phyloP scores from a whole-genome alignment of 1,140 invertebrate genomes.

The Eupeodes corollae region DNA sequence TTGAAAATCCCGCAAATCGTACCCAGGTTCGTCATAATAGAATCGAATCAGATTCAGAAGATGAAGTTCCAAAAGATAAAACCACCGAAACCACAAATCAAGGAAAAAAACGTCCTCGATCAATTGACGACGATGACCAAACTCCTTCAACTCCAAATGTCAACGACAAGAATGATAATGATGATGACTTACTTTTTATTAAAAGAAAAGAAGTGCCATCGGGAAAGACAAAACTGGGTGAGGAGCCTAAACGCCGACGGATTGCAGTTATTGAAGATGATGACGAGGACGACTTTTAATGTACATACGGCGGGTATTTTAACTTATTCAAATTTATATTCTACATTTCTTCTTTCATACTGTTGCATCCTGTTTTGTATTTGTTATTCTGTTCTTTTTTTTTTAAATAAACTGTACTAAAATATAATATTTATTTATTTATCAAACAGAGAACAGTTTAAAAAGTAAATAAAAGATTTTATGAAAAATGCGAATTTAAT shows the following conservation, averaged over 20 bases:
- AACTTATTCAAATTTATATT: not conserved
- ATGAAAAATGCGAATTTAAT: too few species aligned
- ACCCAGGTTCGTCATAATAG: conserved; percentile 34
- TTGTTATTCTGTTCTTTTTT: too few species aligned
- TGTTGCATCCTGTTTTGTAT: too few species aligned
- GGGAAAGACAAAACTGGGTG: conserved; percentile 1
- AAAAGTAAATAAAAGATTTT: too few species aligned
- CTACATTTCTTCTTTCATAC: not conserved
- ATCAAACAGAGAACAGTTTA: too few species aligned
- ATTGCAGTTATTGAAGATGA: conserved; percentile 32
- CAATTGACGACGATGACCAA: conserved; percentile 1
- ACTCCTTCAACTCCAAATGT: conserved; percentile 15
- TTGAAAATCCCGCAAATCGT: conserved; percentile 12
- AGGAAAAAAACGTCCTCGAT: not conserved
- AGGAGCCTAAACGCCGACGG: conserved; percentile 29
- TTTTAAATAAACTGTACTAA: too few species aligned
- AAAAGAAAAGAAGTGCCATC: conserved; percentile 17
- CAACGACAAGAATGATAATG: conserved; percentile 1
- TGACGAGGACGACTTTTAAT: conserved; percentile 30
- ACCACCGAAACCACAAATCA: not conserved
- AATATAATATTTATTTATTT: too few species aligned
- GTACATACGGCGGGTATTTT: not conserved
- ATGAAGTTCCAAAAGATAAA: conserved; percentile 8
- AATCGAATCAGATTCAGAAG: conserved; percentile 35
- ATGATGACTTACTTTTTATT: conserved; percentile 16